A percentile compares a stretch with the other conserved stretches of the same genome.
Conservation (phyloP, 2,797 vertebrate genomes). For the Momotus momota region DNA sequence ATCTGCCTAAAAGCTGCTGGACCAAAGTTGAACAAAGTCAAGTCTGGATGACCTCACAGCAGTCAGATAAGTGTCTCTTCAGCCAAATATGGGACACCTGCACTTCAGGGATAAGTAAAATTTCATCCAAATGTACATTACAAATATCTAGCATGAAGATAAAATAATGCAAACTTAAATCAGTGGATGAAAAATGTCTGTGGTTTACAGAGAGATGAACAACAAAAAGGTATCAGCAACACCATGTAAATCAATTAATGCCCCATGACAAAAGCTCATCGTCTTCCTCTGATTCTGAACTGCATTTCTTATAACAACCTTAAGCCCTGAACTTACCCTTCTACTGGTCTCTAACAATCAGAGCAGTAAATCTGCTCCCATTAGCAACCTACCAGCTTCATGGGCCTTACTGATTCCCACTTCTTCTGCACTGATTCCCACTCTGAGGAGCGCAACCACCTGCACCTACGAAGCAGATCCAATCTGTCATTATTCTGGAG, state of each 20-base stretch:
- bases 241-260: neutral
- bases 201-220: neutral
- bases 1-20: neutral
- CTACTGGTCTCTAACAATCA: neutral
- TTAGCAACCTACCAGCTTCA: neutral
- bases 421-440: neutral
- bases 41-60: neutral
- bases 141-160: neutral
- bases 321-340: neutral
- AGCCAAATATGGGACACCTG: neutral
- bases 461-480: neutral
- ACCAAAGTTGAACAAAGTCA: neutral
- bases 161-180: neutral
- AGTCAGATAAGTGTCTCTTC: neutral
- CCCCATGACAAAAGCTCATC: neutral
- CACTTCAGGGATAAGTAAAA: neutral
- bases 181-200: neutral
- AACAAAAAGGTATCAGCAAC: neutral
- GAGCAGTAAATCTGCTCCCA: neutral
- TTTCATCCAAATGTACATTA: neutral
- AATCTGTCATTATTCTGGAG: neutral
- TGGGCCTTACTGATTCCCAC: too few relatives aligned
- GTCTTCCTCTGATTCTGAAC: neutral
- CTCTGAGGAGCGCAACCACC: neutral
- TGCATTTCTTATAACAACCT: neutral